Base-by-base conservation (phyloP, 2,888 invertebrate genomes). In the Dasysyrphus albostriatus region DNA sequence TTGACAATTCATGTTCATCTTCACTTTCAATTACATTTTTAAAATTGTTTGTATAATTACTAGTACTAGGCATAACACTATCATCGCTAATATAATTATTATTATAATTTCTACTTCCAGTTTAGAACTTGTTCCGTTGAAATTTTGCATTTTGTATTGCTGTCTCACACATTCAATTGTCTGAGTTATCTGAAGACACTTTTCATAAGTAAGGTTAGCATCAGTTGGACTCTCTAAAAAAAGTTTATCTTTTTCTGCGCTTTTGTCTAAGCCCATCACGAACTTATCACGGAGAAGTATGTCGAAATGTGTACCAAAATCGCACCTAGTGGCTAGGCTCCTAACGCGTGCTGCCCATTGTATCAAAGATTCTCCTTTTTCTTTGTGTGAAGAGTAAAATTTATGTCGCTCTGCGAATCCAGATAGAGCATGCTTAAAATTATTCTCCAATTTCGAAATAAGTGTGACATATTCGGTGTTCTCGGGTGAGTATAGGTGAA, bases 1-100 rank as follows among this genome's bases (percentile, higher is more conserved):
- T 58, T 65, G 73, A 39, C 59, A 69, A 69, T 69, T 77, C 42
- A 77, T 75, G 32, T 44, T 56, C 56, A 7, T 65, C 16, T 44
- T 56, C 56, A 7, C 56, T 7, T n/a, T 32, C 37, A 29, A n/a
- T 54, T 7, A 12, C 37, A 54, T 75, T 54, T 39, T 16, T 12
- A 63, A 12, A 14, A 44, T n/a, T 44, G 4, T n/a, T n/a, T n/a
- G 7, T 37, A 51, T 63, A 51, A 67, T 54, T 34, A 47, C 47
- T 65, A 47, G 32, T 58, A 61, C 47, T 65, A 12, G 39, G 37
- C 44, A 70, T 70, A 39, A 56, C 14, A 70, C 42, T 29, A 63
- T 29, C 51, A 54, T 63, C 19, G 6, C 16, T 47, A 42, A 58
- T 59, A 49, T 34, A 78, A 70, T 78, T 59, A 10, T 16, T 39